Conservation (phyloP, 2,797 vertebrate species). For the Selene dorsalis region DNA sequence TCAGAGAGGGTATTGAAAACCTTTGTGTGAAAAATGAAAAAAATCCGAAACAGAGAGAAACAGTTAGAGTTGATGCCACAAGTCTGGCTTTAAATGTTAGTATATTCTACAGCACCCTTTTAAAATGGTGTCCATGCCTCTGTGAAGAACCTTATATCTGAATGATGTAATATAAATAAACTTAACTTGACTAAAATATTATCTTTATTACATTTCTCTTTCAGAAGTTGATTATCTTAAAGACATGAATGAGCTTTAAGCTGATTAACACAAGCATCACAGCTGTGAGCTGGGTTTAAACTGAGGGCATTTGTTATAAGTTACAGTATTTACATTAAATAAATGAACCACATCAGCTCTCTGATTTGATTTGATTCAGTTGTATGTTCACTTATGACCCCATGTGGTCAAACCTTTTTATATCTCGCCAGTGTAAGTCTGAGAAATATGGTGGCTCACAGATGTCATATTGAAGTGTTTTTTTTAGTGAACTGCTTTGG, state of each 20-base stretch:
- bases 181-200: constrained; percentile 11
- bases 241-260: background rate
- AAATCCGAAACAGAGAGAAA: constrained; percentile 5
- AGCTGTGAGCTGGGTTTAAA: constrained; percentile 14
- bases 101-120: too few relatives aligned
- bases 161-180: too few relatives aligned
- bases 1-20: background rate
- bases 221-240: constrained; percentile 13
- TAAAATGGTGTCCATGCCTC: too few relatives aligned
- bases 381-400: background rate
- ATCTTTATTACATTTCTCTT: constrained; percentile 23
- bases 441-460: background rate
- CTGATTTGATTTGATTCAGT: background rate
- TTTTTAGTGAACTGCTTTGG: too few relatives aligned
- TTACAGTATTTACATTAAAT: constrained; percentile 3
- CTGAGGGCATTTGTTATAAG: background rate
- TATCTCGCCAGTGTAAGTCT: background rate
- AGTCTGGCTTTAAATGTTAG: too few relatives aligned
- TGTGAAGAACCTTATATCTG: too few relatives aligned
- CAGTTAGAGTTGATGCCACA: background rate
- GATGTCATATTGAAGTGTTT: too few relatives aligned
- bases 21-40: background rate
- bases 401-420: background rate
- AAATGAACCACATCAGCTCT: background rate
- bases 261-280: background rate